Evolutionary conservation across 2,113 vertebrate species (phyloP), one percentile per base, ranked within the genome.

Genomic region (Jaculus jaculus): DNA sequence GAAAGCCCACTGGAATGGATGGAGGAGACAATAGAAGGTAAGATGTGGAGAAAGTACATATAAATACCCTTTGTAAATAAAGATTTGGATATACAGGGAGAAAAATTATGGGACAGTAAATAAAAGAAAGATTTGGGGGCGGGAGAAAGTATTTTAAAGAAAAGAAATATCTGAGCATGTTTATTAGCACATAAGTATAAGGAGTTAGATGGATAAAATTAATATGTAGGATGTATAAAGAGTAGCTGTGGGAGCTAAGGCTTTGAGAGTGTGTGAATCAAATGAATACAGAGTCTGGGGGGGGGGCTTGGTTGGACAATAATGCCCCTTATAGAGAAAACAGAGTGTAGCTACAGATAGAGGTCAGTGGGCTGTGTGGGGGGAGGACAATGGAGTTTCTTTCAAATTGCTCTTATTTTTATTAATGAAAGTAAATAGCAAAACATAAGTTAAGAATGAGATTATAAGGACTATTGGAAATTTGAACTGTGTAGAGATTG

Each of bases 381-480:
- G 32, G 66, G 42, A 30, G 58, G 51, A 66, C 68, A 21, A 72
- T 12, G 30, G 74, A 81, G 58, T 61, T 47, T 47, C 42, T 34
- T n/a, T 66, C 30, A 34, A 51, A 84, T 47, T 74, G 60, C 54
- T 91, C 81, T 60, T 82, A 6, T 77, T 47, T 65, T 96, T 91
- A 75, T 82, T 73, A 93, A 77, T 42, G 26, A 90, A 92, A 79
- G 69, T 51, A 88, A 89, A 66, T 37, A 26, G 26, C 82, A 83
- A 8, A 15, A 83, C 20, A 71, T 90, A 30, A 54, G 80, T 34
- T 66, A 83, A 90, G 63, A 61, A 47, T 72, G 42, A 91, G 66
- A 82, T 34, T 60, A 58, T 32, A 80, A 54, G 78, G 30, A 20
- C 32, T 24, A 73, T 2, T 20, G 69, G 37, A 82, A 32, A 20